A percentile compares a stretch with the other conserved stretches of the same genome.
Evolutionary conservation across 2,888 invertebrate species (phyloP).

Genomic region (Leistus spinibarbis): DNA sequence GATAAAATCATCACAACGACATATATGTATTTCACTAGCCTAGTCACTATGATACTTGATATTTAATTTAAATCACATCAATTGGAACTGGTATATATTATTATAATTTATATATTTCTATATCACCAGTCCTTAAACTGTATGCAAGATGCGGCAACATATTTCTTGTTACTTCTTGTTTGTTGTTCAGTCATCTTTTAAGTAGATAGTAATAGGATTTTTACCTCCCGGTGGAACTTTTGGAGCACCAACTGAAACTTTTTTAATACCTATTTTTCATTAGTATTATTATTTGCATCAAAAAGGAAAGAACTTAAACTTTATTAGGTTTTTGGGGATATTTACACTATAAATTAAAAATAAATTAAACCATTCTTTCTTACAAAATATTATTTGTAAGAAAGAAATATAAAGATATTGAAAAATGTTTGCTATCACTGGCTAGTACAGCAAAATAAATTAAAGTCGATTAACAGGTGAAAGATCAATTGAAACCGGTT

Average conservation of each 20-base stretch:
- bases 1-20: not conserved
- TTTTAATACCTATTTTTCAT: not conserved
- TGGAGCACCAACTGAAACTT: slow-evolving; percentile 14
- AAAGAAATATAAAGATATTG: no score
- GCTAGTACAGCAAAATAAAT: not conserved
- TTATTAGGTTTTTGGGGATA: no score
- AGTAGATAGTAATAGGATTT: slow-evolving; percentile 17
- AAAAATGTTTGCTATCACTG: not conserved
- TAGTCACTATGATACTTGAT: slow-evolving; percentile 2
- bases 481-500: not conserved
- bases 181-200: slow-evolving; percentile 26
- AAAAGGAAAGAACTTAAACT: no score
- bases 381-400: no score
- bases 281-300: not conserved
- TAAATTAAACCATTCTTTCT: no score
- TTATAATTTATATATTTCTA: not conserved
- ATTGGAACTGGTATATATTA: slow-evolving; percentile 9
- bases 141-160: slow-evolving; percentile 15
- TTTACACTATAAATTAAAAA: no score
- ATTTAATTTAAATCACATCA: slow-evolving; percentile 31
- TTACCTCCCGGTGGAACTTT: slow-evolving; percentile 13
- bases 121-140: slow-evolving; percentile 9
- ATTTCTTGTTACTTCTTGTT: not conserved
- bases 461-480: not conserved
- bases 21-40: not conserved